Percentiles rank a stretch among this genome's conserved stretches.
These are phyloP conservation scores for Crenuchus spilurus DNA, from an alignment of 2,797 vertebrate genomes.

Conservation along the genomic window DNA sequence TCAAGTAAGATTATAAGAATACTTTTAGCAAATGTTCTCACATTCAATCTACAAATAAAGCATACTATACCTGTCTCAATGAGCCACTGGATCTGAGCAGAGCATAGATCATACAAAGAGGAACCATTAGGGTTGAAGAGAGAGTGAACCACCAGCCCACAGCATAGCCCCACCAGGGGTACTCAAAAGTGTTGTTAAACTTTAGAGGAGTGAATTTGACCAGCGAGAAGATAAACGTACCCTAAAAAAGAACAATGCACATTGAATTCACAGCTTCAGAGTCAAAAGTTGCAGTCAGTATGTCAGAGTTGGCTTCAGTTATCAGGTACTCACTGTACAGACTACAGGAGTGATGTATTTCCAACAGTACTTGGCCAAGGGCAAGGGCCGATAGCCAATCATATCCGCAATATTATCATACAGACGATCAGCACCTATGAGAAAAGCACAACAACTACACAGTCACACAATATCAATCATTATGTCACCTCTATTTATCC, in stretches of 20 bases:
- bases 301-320: neutral
- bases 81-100: slow-evolving; percentile 72
- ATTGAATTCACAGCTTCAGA: neutral
- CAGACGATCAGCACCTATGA: slow-evolving; percentile 74
- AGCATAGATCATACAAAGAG: slow-evolving; percentile 75
- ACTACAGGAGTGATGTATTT: slow-evolving; percentile 78
- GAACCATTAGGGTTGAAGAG: slow-evolving; percentile 79
- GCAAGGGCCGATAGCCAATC: slow-evolving; percentile 77
- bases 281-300: neutral
- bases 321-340: slow-evolving; percentile 72
- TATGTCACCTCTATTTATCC: neutral
- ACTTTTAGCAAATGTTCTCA: too few species aligned
- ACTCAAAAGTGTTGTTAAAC: slow-evolving; percentile 75
- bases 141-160: slow-evolving; percentile 82
- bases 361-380: slow-evolving; percentile 76
- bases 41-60: too few species aligned
- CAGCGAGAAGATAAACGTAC: slow-evolving; percentile 78
- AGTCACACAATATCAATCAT: neutral
- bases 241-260: slow-evolving; percentile 59
- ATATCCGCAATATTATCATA: slow-evolving; percentile 79
- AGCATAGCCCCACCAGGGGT: slow-evolving; percentile 82
- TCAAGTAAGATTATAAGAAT: too few species aligned
- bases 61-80: slow-evolving; percentile 70
- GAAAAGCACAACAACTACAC: neutral
- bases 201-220: slow-evolving; percentile 79